Evolutionary conservation across 2,113 vertebrate species (phyloP).

Genomic region (Actinemys pallida): DNA sequence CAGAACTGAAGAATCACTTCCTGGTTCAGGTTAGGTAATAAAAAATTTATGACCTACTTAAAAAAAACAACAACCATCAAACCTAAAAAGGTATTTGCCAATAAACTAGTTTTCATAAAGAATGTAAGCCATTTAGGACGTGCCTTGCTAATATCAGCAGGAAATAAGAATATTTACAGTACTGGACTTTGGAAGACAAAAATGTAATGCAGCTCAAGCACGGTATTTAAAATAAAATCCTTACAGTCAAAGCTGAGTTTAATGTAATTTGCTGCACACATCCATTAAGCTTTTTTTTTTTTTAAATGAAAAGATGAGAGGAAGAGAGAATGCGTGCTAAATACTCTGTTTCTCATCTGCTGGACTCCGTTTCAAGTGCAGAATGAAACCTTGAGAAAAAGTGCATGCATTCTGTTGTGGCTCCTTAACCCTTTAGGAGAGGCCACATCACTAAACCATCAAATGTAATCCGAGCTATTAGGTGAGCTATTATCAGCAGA

Average conservation of each 20-base stretch:
- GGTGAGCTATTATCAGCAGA: no score
- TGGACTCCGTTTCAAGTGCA: background rate
- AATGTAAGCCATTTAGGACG: slow-evolving; percentile 13
- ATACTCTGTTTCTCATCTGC: background rate
- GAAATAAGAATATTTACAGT: slow-evolving; percentile 43
- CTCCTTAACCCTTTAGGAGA: background rate
- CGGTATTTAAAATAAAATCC: slow-evolving; percentile 8
- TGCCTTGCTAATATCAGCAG: slow-evolving; percentile 18
- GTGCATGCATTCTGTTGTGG: background rate
- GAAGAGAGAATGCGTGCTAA: background rate
- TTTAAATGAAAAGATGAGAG: background rate
- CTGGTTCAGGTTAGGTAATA: slow-evolving; percentile 75
- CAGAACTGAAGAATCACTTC: slow-evolving; percentile 74
- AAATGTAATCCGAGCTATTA: background rate
- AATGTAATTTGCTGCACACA: background rate
- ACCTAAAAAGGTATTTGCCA: slow-evolving; percentile 51
- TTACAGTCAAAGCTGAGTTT: slow-evolving; percentile 14
- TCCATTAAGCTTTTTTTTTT: background rate
- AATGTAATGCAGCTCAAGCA: background rate
- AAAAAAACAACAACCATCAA: slow-evolving; percentile 42
- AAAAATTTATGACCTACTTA: slow-evolving; percentile 78
- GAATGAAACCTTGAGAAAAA: background rate
- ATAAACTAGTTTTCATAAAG: slow-evolving; percentile 53
- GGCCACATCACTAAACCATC: background rate
- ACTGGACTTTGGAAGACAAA: background rate